These are phyloP conservation scores for Sarcoramphus papa DNA, from an alignment of 2,797 vertebrate species.

Conservation along the genomic window DNA sequence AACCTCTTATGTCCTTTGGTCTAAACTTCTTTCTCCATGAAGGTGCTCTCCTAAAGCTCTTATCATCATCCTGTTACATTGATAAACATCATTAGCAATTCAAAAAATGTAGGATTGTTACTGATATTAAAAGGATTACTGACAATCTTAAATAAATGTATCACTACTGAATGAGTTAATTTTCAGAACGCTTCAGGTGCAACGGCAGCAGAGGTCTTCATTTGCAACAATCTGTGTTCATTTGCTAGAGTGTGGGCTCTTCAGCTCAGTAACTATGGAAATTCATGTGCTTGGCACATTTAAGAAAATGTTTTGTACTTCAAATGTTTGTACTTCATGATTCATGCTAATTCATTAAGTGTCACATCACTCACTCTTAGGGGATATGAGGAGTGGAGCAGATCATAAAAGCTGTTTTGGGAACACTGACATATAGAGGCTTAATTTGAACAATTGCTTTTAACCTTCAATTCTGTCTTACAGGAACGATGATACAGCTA, in stretches of 20 bases:
- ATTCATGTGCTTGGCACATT: neutral
- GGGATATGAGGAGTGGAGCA: neutral
- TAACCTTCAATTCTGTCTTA: neutral
- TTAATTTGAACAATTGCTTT: neutral
- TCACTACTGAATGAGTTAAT: neutral
- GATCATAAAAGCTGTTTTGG: neutral
- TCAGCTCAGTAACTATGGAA: neutral
- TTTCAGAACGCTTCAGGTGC: neutral
- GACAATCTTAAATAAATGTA: neutral
- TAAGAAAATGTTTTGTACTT: neutral
- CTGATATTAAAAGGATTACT: neutral
- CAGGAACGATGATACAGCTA: neutral
- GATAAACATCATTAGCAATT: neutral
- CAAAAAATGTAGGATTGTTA: neutral
- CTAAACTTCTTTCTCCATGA: slow-evolving; percentile 98
- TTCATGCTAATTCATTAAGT: neutral
- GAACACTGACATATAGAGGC: neutral
- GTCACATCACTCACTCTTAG: neutral
- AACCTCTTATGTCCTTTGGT: slow-evolving; percentile 92
- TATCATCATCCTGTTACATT: slow-evolving; percentile 87
- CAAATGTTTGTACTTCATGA: neutral
- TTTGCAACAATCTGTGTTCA: neutral
- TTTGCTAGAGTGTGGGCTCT: neutral
- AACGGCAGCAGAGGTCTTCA: neutral
- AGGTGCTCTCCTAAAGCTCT: slow-evolving; percentile 92